Evolutionary conservation across 2,888 invertebrate species (phyloP), one percentile per base, ranked within the genome.

Genomic region (Tupiocoris notatus): DNA sequence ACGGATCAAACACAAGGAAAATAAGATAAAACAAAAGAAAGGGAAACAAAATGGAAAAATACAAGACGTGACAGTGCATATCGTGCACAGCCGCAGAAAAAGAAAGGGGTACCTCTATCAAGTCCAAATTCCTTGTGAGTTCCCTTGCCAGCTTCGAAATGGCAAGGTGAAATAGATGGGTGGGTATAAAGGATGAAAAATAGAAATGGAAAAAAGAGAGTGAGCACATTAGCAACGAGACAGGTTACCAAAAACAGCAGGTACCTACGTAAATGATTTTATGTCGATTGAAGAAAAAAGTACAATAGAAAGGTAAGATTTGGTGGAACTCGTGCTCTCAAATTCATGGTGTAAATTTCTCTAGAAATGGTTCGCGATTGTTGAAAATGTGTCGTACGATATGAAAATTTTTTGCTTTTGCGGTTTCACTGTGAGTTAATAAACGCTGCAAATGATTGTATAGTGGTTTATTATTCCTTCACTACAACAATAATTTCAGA

Each of bases 131-230:
- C 77, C 79, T 80, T 77, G 80, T 79, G 76, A 81, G 79, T 78
- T 80, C 81, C 80, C 80, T 80, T 78, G 81, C 80, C 80, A 81
- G 80, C 81, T 81, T 73, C 63, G 54, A 54, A 80, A 77, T 71
- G 79, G 74, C 65, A 78, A 77, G 67, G 65, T 75, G 57, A 17
- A 68, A 68, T 56, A n/a, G 68, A 12, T 39, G 39, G 67, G 59
- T 65, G 54, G 75, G 66, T 59, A 75, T 58, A 75, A 73, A 73
- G 73, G 73, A 75, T 66, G 61, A 66, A 66, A 65, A 17, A 65
- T 17, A 66, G 24, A 63, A 75, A 62, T 18, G 73, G 62, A 64
- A 74, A 74, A 66, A 62, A 73, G 73, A 73, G 62, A 62, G 62
- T 62, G 73, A 73, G 73, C 20, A 65, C 39, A 75, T 75, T 75